These are phyloP conservation scores for Cheracebus regulus DNA, from an alignment of 2,797 vertebrate genomes.

Conservation along the genomic window DNA sequence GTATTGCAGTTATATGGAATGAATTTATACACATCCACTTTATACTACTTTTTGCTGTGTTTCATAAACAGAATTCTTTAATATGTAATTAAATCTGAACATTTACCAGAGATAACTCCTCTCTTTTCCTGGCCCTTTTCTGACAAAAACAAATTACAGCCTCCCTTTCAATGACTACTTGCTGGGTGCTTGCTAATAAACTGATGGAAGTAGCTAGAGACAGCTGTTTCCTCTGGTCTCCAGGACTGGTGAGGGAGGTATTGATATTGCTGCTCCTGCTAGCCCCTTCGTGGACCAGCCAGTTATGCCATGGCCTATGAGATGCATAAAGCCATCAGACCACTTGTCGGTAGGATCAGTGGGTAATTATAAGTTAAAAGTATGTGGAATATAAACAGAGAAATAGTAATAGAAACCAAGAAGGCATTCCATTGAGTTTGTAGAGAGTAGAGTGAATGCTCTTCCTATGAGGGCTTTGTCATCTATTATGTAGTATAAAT, in stretches of 20 bases:
- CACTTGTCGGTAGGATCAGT: not conserved
- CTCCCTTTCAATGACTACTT: not conserved
- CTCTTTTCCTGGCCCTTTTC: not conserved
- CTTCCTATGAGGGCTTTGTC: not conserved
- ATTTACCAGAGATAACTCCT: not conserved
- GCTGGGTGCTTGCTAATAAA: not conserved
- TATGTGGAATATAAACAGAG: not conserved
- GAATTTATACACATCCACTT: not conserved
- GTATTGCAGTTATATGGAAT: not conserved
- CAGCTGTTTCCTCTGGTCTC: not conserved
- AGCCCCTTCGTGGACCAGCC: not conserved
- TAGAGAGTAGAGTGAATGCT: not conserved
- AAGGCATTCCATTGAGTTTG: not conserved
- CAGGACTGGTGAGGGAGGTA: not conserved
- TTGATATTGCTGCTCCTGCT: not conserved
- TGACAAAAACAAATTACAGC: not conserved
- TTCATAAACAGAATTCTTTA: not conserved
- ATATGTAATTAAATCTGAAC: not conserved
- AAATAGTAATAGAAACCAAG: not conserved
- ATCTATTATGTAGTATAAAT: not conserved
- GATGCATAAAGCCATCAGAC: not conserved
- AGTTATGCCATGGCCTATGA: not conserved
- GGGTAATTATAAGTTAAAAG: not conserved
- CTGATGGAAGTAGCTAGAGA: not conserved
- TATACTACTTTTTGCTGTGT: not conserved